Evolutionary conservation across 2,113 vertebrate species (phyloP).

Genomic region (Saccopteryx leptura): DNA sequence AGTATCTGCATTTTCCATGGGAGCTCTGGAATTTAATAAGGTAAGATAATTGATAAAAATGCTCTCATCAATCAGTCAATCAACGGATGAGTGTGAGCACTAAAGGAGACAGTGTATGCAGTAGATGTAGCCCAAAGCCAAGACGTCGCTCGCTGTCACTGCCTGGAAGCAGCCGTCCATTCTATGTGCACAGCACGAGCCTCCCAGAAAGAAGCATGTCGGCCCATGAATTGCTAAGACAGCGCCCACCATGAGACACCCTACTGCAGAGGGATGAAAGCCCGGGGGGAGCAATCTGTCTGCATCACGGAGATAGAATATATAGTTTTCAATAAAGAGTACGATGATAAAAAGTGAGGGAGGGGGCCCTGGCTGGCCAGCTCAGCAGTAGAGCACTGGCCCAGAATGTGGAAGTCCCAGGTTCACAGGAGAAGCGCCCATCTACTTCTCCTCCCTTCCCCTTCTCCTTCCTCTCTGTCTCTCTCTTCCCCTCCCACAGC

Average conservation of each 20-base stretch:
- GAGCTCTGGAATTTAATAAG: too few species aligned
- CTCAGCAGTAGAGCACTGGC: too few species aligned
- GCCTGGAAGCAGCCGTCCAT: not conserved
- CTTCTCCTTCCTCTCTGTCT: too few species aligned
- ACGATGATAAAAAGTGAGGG: not conserved
- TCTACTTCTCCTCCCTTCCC: too few species aligned
- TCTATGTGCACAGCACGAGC: not conserved
- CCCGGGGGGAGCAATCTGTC: not conserved
- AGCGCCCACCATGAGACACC: not conserved
- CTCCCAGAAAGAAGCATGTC: not conserved
- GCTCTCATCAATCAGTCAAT: not conserved
- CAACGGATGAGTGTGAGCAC: not conserved
- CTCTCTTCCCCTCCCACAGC: too few species aligned
- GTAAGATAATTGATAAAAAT: not conserved
- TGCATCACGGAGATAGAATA: not conserved
- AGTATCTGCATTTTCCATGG: not conserved
- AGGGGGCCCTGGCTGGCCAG: not conserved
- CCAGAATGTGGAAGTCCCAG: too few species aligned
- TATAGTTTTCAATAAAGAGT: conserved; percentile 1
- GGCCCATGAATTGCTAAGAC: not conserved
- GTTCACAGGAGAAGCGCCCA: too few species aligned
- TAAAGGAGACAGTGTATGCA: not conserved
- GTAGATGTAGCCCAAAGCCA: not conserved
- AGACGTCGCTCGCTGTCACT: not conserved
- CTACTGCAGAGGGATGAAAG: not conserved